A percentile compares a stretch with the other conserved stretches of the same genome.
Conservation (phyloP, 2,888 invertebrate species). For the Petrophora chlorosata region DNA sequence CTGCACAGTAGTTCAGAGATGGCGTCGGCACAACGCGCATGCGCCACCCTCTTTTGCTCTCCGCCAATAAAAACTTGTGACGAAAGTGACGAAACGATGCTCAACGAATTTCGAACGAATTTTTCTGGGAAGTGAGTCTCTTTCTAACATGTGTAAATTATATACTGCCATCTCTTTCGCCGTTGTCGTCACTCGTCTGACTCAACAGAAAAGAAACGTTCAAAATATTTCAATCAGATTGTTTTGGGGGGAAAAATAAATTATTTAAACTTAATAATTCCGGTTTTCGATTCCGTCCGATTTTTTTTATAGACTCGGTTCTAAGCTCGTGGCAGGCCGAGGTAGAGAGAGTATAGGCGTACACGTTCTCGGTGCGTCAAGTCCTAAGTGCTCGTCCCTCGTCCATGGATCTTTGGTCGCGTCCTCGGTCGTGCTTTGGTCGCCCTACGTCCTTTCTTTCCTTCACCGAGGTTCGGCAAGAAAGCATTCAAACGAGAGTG, state of each 20-base stretch:
- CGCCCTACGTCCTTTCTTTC: no score
- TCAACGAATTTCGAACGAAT: constrained; percentile 51
- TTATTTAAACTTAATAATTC: no score
- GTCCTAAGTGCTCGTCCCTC: no score
- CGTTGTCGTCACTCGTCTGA: neutral
- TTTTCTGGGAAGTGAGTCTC: constrained; percentile 50
- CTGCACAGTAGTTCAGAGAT: constrained; percentile 80
- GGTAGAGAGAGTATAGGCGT: no score
- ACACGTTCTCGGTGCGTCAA: no score
- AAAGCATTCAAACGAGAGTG: no score
- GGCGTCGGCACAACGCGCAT: constrained; percentile 84
- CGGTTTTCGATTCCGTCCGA: no score
- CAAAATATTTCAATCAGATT: neutral
- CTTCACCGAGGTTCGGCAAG: no score
- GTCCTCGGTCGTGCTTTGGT: no score
- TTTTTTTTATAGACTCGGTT: no score
- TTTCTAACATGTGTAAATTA: constrained; percentile 26
- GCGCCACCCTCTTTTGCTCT: constrained; percentile 77
- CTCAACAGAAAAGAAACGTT: constrained; percentile 7
- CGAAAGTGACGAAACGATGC: constrained; percentile 62
- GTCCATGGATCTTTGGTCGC: no score
- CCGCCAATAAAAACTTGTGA: constrained; percentile 69
- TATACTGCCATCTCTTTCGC: constrained; percentile 16
- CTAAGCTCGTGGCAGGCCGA: no score
- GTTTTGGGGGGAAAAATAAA: neutral